phyloP scores from a whole-genome alignment of 2,113 vertebrate genomes.

The Rallus limicola region DNA sequence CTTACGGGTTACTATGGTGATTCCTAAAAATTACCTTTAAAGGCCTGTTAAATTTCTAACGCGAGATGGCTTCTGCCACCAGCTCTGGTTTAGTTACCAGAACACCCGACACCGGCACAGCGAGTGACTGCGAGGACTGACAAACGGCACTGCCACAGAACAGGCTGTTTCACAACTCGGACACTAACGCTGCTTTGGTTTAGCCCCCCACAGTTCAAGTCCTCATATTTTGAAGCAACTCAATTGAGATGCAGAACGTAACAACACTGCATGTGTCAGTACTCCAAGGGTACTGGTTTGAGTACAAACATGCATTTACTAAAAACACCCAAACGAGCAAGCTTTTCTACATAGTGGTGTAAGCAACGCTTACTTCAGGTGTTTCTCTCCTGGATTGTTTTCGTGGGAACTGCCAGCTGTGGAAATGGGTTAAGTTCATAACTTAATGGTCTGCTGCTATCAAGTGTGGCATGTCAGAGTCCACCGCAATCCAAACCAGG shows the following conservation, averaged over 20 bases:
- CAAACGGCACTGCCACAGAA: not conserved
- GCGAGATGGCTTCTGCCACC: not conserved
- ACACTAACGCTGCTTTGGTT: not conserved
- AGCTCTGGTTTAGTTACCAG: not conserved
- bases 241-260: fast-evolving
- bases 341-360: not conserved
- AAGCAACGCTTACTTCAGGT: not conserved
- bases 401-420: not conserved
- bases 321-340: not conserved
- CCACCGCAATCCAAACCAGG: not conserved
- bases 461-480: not conserved
- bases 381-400: not conserved
- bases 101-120: fast-evolving
- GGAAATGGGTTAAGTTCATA: not conserved
- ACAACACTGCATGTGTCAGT: fast-evolving
- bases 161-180: not conserved
- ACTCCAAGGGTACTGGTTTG: not conserved
- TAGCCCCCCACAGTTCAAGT: fast-evolving
- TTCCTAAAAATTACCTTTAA: not conserved
- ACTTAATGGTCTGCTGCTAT: not conserved
- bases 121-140: not conserved
- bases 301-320: not conserved
- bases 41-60: not conserved
- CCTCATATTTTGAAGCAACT: not conserved
- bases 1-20: not conserved